Conservation (phyloP, 2,797 vertebrate species). For the Picus viridis region DNA sequence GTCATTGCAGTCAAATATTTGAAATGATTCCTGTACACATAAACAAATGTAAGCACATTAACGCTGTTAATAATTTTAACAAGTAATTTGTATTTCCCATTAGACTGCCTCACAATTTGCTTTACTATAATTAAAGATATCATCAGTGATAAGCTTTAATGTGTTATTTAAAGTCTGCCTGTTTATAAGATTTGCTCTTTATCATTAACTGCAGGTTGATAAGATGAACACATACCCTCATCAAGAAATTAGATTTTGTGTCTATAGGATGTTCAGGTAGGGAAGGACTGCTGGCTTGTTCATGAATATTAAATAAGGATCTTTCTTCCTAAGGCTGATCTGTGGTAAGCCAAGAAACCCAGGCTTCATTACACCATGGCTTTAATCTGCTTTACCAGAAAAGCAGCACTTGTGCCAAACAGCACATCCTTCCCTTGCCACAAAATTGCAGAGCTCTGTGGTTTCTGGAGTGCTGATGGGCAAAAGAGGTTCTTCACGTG, state of each 20-base stretch:
- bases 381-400: neutral
- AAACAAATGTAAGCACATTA: slow-evolving; percentile 86
- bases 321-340: neutral
- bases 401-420: neutral
- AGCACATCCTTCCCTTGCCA: neutral
- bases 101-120: slow-evolving; percentile 78
- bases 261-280: slow-evolving; percentile 8
- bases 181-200: slow-evolving; percentile 78
- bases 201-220: slow-evolving; percentile 73
- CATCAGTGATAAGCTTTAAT: slow-evolving; percentile 77
- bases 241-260: slow-evolving; percentile 71
- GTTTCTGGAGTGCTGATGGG: neutral
- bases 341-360: neutral
- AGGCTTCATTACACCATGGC: neutral
- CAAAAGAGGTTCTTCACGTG: slow-evolving; percentile 1
- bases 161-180: slow-evolving; percentile 76
- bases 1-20: slow-evolving; percentile 82
- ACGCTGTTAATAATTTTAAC: slow-evolving; percentile 84
- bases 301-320: neutral
- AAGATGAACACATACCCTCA: slow-evolving; percentile 57
- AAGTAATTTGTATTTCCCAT: slow-evolving; percentile 84
- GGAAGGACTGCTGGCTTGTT: slow-evolving; percentile 18
- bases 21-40: slow-evolving; percentile 79
- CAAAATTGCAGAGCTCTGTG: neutral
- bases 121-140: slow-evolving; percentile 83